Evolutionary conservation across 92 coral and sea anemone genomes (phyloP), one percentile per base, ranked within the genome.

Genomic region (Zoanthus solanderi): DNA sequence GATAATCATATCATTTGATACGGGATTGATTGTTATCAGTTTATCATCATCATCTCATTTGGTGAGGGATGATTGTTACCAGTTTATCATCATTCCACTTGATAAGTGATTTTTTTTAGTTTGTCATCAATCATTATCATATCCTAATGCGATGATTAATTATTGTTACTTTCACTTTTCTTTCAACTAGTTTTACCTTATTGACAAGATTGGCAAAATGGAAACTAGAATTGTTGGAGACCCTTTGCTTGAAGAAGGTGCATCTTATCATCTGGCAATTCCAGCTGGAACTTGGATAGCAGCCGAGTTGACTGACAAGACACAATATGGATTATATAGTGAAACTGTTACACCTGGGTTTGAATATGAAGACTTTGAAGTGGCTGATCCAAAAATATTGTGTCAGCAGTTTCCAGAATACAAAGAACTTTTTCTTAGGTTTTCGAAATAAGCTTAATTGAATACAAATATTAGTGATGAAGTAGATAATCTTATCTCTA

Each of bases 311-410:
- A 60, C 30, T 18, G 85, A 81, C 76, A 81, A 81, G 46, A 81
- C 56, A 46, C 85, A 81, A 15, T 81, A 81, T 23, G 85, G 85
- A 12, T 31, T 81, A 23, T 67, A 47, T 42, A 81, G 85, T 12
- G 75, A 66, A 71, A 81, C 85, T 63, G 85, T 81, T 0, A 81
- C 85, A n/a, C 85, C 85, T 5, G 85, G 76, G 13, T 81, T 81
- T 67, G 85, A 66, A 52, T 47, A 45, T 66, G 76, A 81, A 42
- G 85, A 81, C 46, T 81, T 66, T 81, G 85, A 81, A 45, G 85
- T 81, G 29, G 85, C 61, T 60, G 74, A 81, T 47, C 75, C 61
- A 13, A 66, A 47, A 4, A 28, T 65, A 66, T 14, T 81, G 47
- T 46, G 76, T 66, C 60, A 66, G 45, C 75, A 81, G 46, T 81